A percentile compares a stretch with the other conserved stretches of the same genome.
These are phyloP conservation scores for Berghia stephanieae DNA, from an alignment of 1,140 invertebrate species.

Conservation along the genomic window DNA sequence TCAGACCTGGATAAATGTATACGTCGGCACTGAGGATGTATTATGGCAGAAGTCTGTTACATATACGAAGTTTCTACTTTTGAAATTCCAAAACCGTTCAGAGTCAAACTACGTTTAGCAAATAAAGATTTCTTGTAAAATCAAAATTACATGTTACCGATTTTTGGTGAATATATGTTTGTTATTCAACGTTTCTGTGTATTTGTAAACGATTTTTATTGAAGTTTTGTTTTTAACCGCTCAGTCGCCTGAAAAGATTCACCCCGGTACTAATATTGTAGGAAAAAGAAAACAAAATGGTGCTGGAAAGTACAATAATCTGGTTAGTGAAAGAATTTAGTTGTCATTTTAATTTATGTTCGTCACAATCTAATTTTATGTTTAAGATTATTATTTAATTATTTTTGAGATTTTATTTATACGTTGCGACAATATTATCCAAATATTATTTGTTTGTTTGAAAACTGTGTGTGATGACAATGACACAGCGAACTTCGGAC, in stretches of 20 bases:
- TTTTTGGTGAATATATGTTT: neutral
- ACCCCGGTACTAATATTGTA: neutral
- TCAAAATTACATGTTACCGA: neutral
- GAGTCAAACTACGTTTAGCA: neutral
- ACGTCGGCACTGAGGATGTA: too few relatives aligned
- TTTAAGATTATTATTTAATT: neutral
- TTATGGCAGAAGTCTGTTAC: too few relatives aligned
- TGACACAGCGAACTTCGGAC: neutral
- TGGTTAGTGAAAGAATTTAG: conserved; percentile 74
- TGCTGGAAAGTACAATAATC: conserved; percentile 97
- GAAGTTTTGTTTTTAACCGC: neutral
- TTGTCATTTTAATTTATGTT: neutral
- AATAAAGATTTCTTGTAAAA: neutral
- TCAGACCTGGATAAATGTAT: too few relatives aligned
- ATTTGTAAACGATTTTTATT: neutral
- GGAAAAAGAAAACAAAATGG: conserved; percentile 77
- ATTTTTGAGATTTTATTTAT: neutral
- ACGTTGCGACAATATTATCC: neutral
- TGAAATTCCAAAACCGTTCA: too few relatives aligned
- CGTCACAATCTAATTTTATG: neutral
- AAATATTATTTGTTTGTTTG: neutral
- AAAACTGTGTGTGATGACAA: neutral
- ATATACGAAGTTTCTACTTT: too few relatives aligned
- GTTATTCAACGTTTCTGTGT: neutral
- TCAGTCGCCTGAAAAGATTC: neutral